A percentile compares a stretch with the other conserved stretches of the same genome.
Evolutionary conservation across 2,797 vertebrate genomes (phyloP).

Genomic region (Hippoglossus hippoglossus): DNA sequence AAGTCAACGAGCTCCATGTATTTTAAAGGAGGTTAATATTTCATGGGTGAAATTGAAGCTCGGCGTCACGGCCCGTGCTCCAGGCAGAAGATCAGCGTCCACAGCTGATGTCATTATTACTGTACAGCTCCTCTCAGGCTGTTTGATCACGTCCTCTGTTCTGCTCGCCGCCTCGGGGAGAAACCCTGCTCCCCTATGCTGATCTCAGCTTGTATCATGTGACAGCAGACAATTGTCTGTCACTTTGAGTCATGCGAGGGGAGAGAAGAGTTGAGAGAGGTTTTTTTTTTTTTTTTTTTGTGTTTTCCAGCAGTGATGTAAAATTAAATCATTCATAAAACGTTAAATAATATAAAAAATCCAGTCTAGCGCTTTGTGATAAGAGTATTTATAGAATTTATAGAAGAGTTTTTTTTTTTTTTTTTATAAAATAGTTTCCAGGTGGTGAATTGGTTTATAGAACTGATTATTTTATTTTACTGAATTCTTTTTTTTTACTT

Average conservation of each 20-base stretch:
- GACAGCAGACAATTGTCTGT: slow-evolving; percentile 51
- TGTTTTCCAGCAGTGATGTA: slow-evolving; percentile 19
- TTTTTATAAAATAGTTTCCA: no score
- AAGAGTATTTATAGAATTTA: no score
- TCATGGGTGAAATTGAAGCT: slow-evolving; percentile 1
- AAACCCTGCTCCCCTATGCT: slow-evolving; percentile 34
- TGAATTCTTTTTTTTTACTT: no score
- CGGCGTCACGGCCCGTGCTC: background rate
- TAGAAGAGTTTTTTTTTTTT: no score
- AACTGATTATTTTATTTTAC: no score
- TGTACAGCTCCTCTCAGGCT: slow-evolving; percentile 18
- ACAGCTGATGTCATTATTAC: slow-evolving; percentile 12
- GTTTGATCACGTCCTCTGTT: slow-evolving; percentile 48
- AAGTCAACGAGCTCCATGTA: background rate
- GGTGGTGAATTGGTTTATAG: no score
- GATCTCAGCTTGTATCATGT: slow-evolving; percentile 65
- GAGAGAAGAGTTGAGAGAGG: slow-evolving; percentile 28
- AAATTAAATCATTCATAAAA: background rate
- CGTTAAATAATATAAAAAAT: no score
- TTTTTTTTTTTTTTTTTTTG: slow-evolving; percentile 9
- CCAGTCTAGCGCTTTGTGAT: no score
- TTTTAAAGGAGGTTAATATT: background rate
- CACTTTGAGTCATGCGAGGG: slow-evolving; percentile 25
- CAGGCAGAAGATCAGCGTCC: slow-evolving; percentile 2
- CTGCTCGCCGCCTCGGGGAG: slow-evolving; percentile 35